These are phyloP conservation scores for Drosophila jambulina DNA, from an alignment of 1,140 invertebrate genomes.

Conservation along the genomic window DNA sequence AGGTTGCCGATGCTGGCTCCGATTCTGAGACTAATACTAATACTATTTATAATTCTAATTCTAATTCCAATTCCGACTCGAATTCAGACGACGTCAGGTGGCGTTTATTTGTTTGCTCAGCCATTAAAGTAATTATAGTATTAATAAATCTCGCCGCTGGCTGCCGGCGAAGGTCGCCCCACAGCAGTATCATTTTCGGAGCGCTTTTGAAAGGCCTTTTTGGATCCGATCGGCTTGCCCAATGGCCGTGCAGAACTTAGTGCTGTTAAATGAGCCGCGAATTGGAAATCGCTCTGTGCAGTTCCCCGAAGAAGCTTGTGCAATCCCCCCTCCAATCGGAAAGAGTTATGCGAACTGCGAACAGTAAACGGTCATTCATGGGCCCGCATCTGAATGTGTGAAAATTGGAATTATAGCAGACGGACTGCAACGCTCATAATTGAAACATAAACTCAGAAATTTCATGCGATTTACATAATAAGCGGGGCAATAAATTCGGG, in stretches of 20 bases:
- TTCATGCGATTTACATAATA: constrained; percentile 35
- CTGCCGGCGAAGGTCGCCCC: constrained; percentile 27
- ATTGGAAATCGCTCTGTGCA: constrained; percentile 40
- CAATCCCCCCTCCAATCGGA: constrained; percentile 4
- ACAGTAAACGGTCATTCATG: constrained; percentile 18
- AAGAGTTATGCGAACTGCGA: neutral
- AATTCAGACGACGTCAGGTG: constrained; percentile 21
- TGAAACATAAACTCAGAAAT: constrained; percentile 27
- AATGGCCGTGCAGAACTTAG: constrained; percentile 41
- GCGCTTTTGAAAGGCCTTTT: constrained; percentile 53
- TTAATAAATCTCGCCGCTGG: constrained; percentile 39
- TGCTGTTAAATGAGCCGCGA: constrained; percentile 43
- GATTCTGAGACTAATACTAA: neutral
- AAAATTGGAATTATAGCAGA: constrained; percentile 15
- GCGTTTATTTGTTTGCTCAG: constrained; percentile 32
- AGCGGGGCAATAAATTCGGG: constrained; percentile 5
- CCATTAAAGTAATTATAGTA: constrained; percentile 37
- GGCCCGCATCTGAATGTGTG: constrained; percentile 7
- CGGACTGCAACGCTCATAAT: constrained; percentile 30
- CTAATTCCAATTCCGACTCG: constrained; percentile 1
- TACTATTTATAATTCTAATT: constrained; percentile 4
- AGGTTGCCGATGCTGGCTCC: constrained; percentile 1
- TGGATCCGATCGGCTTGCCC: constrained; percentile 26
- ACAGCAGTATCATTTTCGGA: constrained; percentile 29
- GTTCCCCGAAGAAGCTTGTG: constrained; percentile 13